Base-by-base conservation (phyloP, 2,888 invertebrate species). In the Caradrina kadenii region DNA sequence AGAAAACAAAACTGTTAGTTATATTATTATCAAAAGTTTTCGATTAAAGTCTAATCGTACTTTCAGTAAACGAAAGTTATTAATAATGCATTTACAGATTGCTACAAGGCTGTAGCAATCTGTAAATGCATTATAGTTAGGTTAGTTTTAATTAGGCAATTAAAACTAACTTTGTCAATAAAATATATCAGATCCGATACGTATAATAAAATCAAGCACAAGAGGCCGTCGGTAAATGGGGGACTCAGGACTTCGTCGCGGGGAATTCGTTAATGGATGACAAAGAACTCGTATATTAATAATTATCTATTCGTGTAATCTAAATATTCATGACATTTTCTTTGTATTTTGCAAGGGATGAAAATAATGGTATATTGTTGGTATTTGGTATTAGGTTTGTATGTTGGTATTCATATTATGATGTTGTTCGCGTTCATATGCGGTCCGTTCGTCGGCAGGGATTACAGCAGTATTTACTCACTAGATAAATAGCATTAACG, bases 181-280 rank as follows among this genome's bases (percentile, higher is more conserved):
- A 45, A 42, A 49, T 15, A 22, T 13, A 48, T 60, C 31, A 22
- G 26, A 50, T 50, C 15, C 11, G 15, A 45, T 48, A 69, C 45
- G 21, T 11, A 54, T 17, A 26, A 39, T 26, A 39, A 50, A 66
- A 54, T 49, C 31, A 52, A 49, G 15, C 39, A 31, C 58, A 49
- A 69, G 49, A 35, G 35, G 26, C 31, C 19, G 17, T 58, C 39
- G 50, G 72, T 75, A 86, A 81, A 86, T 83, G 75, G 74, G 7
- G 79, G 65, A 72, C 69, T 15, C 35, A 39, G 63, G 80, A 75
- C 80, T 79, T 82, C 77, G 82, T 69, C 86, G 79, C 87, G 85
- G 87, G 88, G 90, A 91, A 87, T 83, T 86, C 82, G 66, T 86
- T 91, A 91, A 91, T 92, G 91, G 88, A 88, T 84, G 82, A 84